phyloP scores from a whole-genome alignment of 2,113 vertebrate species.

The Herpetotheres cachinnans region DNA sequence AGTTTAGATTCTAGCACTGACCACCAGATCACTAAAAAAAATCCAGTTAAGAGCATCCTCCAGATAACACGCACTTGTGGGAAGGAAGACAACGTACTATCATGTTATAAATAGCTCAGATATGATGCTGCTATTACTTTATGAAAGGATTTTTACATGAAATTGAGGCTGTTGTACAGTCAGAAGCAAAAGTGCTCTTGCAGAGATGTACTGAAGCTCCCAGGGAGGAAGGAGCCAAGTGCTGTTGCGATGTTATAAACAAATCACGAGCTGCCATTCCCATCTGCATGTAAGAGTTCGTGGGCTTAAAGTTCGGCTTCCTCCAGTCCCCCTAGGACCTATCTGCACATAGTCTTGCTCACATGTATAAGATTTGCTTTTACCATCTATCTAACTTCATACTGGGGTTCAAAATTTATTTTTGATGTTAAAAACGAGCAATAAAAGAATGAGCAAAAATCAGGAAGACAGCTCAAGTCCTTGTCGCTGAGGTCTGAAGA shows the following conservation, averaged over 20 bases:
- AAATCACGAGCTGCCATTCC: neutral
- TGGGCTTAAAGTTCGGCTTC: neutral
- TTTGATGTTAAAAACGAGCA: neutral
- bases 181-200: neutral
- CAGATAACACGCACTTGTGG: too few relatives aligned
- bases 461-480: neutral
- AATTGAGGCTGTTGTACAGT: too few relatives aligned
- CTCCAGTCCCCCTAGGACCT: neutral
- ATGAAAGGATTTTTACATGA: neutral
- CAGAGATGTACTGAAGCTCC: neutral
- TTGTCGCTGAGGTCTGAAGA: neutral
- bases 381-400: neutral
- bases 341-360: neutral
- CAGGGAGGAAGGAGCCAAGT: neutral
- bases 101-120: too few relatives aligned
- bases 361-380: neutral
- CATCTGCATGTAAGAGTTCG: fast-evolving
- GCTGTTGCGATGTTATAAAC: neutral
- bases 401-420: neutral
- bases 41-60: neutral
- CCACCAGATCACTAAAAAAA: neutral
- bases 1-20: neutral
- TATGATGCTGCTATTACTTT: too few relatives aligned
- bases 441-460: neutral
- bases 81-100: too few relatives aligned